Evolutionary conservation across 2,888 invertebrate genomes (phyloP), one percentile per base, ranked within the genome.

Genomic region (Pterostichus niger): DNA sequence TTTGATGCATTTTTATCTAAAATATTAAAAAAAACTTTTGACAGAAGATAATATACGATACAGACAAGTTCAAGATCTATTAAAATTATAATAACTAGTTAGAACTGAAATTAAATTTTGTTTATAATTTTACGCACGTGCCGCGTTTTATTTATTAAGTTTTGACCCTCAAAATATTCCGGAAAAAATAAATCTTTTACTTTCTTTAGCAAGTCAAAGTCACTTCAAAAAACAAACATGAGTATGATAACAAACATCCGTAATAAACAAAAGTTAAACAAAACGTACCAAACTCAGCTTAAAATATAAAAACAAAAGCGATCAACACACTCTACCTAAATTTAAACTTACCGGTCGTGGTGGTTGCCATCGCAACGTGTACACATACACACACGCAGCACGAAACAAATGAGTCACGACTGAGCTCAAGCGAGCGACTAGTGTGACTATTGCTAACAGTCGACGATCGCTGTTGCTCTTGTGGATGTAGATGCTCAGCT

Each of bases 281-380:
- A 52, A 52, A 52, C 52, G 10, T 6, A 52, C 52, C 52, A 59
- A 59, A 59, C 17, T 7, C 15, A 54, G 15, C 10, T 1, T 17
- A 11, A 56, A 49, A 49, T 2, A 33, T 24, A 59, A 59, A 64
- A 64, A 64, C 35, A 64, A n/a, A 7, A 9, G 56, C 15, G 35
- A 64, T 35, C 35, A 64, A 13, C 33, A 13, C 33, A 64, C 31
- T 13, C 33, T 35, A 24, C 24, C 68, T 80, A 80, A 81, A 81
- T 81, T 52, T 81, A 73, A 71, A 81, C 81, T 71, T 71, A 81
- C 81, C 81, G 71, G 81, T 81, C 49, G 79, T 79, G 1, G 61
- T 64, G 54, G 81, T 81, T 73, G 81, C 56, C 81, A 81, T 81
- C 54, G 81, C 54, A 54, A 80, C 80, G 35, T 11, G 52, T 52